These are phyloP conservation scores for Brenthis hecate DNA, from an alignment of 2,888 invertebrate species.

Conservation along the genomic window DNA sequence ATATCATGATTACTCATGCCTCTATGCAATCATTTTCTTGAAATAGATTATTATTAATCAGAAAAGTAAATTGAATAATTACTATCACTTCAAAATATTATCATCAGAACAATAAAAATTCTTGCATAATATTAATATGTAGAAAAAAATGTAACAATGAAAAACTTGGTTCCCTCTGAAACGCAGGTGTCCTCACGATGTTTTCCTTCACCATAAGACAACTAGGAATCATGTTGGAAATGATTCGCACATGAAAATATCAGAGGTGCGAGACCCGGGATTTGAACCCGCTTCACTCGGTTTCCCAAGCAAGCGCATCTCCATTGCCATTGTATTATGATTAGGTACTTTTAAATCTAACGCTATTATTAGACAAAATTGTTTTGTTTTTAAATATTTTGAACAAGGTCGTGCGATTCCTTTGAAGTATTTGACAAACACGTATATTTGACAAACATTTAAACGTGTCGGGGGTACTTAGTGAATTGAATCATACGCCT, in stretches of 20 bases:
- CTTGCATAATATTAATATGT: too few relatives aligned
- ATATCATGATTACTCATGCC: not conserved
- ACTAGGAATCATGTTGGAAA: not conserved
- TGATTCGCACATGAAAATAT: too few relatives aligned
- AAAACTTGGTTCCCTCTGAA: not conserved
- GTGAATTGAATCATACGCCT: not conserved
- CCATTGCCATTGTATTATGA: too few relatives aligned
- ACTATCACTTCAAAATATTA: not conserved
- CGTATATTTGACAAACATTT: not conserved
- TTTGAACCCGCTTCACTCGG: not conserved
- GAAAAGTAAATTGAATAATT: not conserved
- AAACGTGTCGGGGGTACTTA: not conserved
- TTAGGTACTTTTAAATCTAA: too few relatives aligned
- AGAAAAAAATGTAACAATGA: not conserved
- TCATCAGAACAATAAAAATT: not conserved
- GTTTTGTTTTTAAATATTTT: too few relatives aligned
- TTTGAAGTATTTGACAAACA: not conserved
- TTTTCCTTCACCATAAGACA: not conserved
- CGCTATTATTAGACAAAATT: too few relatives aligned
- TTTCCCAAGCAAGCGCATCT: too few relatives aligned
- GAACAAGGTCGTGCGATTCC: too few relatives aligned
- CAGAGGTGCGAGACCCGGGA: not conserved
- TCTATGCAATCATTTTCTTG: constrained; percentile 1
- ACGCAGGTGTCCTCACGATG: too few relatives aligned
- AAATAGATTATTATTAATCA: constrained; percentile 8